phyloP scores from a whole-genome alignment of 2,888 invertebrate genomes.

The Thymelicus sylvestris region DNA sequence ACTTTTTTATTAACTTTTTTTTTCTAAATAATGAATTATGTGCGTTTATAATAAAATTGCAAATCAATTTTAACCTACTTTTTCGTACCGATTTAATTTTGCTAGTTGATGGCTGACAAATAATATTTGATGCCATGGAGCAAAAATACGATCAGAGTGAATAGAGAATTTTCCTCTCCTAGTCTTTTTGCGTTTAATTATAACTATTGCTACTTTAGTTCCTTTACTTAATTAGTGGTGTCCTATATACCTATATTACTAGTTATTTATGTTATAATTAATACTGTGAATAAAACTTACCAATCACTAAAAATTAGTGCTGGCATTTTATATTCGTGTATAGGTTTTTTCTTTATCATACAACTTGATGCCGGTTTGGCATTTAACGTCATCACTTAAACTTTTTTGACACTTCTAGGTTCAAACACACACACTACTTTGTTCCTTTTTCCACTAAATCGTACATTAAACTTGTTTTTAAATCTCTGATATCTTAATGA shows the following conservation, averaged over 20 bases:
- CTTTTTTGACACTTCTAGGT: slow-evolving; percentile 69
- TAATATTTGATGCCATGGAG: no score
- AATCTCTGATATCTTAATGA: slow-evolving; percentile 54
- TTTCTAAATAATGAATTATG: no score
- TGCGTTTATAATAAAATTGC: no score
- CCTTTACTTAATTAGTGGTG: no score
- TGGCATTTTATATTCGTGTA: slow-evolving; percentile 82
- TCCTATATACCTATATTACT: no score
- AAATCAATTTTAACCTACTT: no score
- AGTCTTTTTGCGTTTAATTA: no score
- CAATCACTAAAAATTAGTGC: slow-evolving; percentile 87
- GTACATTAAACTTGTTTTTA: slow-evolving; percentile 58
- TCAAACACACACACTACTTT: slow-evolving; percentile 55
- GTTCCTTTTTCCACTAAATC: slow-evolving; percentile 60
- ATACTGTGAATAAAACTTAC: slow-evolving; percentile 69
- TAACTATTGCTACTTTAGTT: no score
- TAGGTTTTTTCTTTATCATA: slow-evolving; percentile 77
- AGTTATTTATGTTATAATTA: no score
- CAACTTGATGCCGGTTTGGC: slow-evolving; percentile 77
- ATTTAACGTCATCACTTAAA: slow-evolving; percentile 83
- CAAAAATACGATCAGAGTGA: no score
- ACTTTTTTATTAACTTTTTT: background rate
- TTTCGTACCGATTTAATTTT: background rate
- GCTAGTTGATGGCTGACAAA: background rate
- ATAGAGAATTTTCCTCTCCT: no score